These are phyloP conservation scores for Mormoops blainvillei DNA, from an alignment of 2,113 vertebrate genomes.

Conservation along the genomic window DNA sequence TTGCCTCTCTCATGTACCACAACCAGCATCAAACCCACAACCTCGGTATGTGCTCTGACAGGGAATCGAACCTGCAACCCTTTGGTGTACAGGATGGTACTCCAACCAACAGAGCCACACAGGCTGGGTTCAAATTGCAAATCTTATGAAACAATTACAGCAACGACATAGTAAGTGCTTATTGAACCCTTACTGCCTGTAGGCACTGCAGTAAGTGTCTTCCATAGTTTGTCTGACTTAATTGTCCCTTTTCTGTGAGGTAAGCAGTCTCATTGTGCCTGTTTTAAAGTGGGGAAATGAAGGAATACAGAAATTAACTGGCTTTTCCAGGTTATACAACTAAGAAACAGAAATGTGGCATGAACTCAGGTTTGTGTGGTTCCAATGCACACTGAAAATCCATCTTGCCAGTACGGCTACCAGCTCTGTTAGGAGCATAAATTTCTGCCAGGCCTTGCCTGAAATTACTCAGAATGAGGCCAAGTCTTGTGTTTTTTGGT, in stretches of 20 bases:
- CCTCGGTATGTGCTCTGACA: background rate
- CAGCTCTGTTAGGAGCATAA: background rate
- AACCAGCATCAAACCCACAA: background rate
- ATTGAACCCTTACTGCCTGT: background rate
- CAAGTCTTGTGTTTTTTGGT: background rate
- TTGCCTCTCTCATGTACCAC: background rate
- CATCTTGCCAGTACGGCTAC: background rate
- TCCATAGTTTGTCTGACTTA: background rate
- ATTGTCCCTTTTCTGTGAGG: background rate
- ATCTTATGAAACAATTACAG: background rate
- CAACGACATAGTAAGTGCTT: background rate
- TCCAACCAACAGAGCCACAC: background rate
- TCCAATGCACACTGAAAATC: background rate
- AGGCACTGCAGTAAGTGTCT: background rate
- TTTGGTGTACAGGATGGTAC: background rate
- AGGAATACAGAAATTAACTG: background rate
- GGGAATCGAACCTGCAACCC: background rate
- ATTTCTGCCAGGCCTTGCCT: background rate
- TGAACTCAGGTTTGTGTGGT: background rate
- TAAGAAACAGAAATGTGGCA: background rate
- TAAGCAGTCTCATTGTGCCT: background rate
- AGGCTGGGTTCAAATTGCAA: background rate
- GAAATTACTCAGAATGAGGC: slow-evolving; percentile 40
- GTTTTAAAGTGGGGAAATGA: background rate
- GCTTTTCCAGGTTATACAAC: background rate